Conservation (phyloP, 2,888 invertebrate species). For the Lamellibrachia columna region DNA sequence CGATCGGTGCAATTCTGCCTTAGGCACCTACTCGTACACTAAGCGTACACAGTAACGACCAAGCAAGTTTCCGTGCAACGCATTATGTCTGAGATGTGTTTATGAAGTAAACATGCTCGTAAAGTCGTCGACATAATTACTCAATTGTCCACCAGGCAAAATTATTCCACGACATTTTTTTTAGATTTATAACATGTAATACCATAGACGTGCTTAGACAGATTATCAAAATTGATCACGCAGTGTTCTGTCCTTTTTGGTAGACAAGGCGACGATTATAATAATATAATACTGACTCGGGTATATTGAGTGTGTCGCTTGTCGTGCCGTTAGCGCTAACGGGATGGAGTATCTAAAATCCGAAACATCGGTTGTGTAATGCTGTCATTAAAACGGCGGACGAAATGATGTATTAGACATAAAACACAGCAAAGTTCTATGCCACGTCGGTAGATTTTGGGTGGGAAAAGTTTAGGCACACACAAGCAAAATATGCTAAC, state of each 20-base stretch:
- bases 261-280: too few relatives aligned
- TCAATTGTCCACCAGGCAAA: neutral
- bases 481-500: too few relatives aligned
- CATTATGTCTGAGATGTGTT: neutral
- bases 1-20: neutral
- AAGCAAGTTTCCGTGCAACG: neutral
- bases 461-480: too few relatives aligned
- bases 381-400: neutral
- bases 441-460: neutral
- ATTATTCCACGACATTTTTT: too few relatives aligned
- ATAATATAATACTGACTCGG: too few relatives aligned
- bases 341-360: neutral
- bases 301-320: neutral
- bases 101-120: neutral
- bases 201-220: too few relatives aligned
- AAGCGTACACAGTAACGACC: neutral
- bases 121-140: neutral
- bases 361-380: neutral
- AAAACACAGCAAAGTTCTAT: neutral
- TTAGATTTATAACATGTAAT: too few relatives aligned
- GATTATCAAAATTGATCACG: too few relatives aligned
- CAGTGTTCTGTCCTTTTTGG: too few relatives aligned
- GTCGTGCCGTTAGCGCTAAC: neutral
- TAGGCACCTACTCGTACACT: neutral
- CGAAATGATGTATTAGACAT: neutral